These are phyloP conservation scores for Edolisoma coerulescens DNA, from an alignment of 2,113 vertebrate genomes.

Conservation along the genomic window DNA sequence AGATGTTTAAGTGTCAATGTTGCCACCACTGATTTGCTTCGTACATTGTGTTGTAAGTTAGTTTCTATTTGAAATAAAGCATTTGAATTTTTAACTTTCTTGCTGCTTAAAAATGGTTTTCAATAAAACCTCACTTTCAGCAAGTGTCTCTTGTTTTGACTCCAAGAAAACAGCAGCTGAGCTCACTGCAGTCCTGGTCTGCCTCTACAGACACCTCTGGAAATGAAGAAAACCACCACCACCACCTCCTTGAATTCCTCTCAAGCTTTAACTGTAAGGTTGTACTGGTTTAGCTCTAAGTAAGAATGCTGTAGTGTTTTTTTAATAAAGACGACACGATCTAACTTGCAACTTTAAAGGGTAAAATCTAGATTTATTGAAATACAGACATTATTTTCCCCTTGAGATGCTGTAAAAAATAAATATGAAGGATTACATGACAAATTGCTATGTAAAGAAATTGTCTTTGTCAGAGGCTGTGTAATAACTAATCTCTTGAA, in stretches of 20 bases:
- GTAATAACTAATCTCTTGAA: background rate
- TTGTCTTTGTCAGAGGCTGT: background rate
- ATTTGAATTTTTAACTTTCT: slow-evolving; percentile 54
- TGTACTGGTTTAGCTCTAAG: background rate
- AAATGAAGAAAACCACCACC: background rate
- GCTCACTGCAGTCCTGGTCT: background rate
- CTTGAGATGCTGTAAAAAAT: background rate
- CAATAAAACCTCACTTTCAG: slow-evolving; percentile 70
- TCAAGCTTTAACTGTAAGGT: background rate
- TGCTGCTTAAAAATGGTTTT: slow-evolving; percentile 59
- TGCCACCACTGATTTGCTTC: background rate
- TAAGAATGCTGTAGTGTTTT: background rate
- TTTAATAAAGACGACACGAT: background rate
- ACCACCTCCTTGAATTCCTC: background rate
- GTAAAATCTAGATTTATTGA: slow-evolving; percentile 24
- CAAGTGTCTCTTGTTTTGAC: background rate
- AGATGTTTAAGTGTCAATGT: slow-evolving; percentile 31
- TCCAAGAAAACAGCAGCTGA: background rate
- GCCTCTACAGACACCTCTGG: background rate
- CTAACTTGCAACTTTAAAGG: background rate
- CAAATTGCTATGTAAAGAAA: background rate
- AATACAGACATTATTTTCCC: background rate
- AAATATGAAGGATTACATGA: background rate
- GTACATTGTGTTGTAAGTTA: background rate
- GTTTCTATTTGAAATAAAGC: slow-evolving; percentile 51